These are phyloP conservation scores for Ennomos erosarius DNA, from an alignment of 2,888 invertebrate species.

Conservation along the genomic window DNA sequence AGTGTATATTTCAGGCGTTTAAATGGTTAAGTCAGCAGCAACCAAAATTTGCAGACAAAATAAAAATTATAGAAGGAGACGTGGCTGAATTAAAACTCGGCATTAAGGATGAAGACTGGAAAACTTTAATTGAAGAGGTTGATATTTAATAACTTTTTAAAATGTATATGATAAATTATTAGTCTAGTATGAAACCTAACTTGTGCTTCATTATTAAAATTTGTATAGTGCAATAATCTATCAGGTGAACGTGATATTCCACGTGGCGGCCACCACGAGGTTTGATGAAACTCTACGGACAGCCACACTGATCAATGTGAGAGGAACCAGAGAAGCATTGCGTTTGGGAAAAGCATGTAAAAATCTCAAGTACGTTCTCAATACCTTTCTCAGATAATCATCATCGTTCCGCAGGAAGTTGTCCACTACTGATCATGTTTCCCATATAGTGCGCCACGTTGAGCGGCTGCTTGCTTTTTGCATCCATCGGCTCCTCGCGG, in stretches of 20 bases:
- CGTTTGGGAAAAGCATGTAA: slow-evolving; percentile 18
- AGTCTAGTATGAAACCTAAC: too few relatives aligned
- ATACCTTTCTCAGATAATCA: too few relatives aligned
- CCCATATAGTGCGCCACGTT: too few relatives aligned
- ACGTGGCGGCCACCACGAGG: slow-evolving; percentile 80
- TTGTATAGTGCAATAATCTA: too few relatives aligned
- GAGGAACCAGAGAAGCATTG: slow-evolving; percentile 89
- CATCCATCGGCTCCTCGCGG: too few relatives aligned
- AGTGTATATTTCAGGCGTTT: slow-evolving; percentile 18
- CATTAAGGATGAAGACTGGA: slow-evolving; percentile 19
- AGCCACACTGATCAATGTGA: slow-evolving; percentile 94
- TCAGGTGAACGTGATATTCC: slow-evolving; percentile 58
- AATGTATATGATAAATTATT: too few relatives aligned
- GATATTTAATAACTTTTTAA: too few relatives aligned
- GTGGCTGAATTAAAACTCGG: slow-evolving; percentile 18
- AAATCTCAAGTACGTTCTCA: not conserved
- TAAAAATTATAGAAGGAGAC: slow-evolving; percentile 23
- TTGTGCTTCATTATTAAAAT: too few relatives aligned
- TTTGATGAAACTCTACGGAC: slow-evolving; percentile 94
- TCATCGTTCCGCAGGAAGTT: too few relatives aligned
- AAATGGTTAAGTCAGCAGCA: slow-evolving; percentile 9
- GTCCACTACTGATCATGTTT: too few relatives aligned
- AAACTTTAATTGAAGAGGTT: slow-evolving; percentile 22
- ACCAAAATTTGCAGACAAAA: slow-evolving; percentile 18
- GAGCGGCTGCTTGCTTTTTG: too few relatives aligned